These are phyloP conservation scores for Rhyacophila brunnea DNA, from an alignment of 1,140 invertebrate genomes.

Conservation along the genomic window DNA sequence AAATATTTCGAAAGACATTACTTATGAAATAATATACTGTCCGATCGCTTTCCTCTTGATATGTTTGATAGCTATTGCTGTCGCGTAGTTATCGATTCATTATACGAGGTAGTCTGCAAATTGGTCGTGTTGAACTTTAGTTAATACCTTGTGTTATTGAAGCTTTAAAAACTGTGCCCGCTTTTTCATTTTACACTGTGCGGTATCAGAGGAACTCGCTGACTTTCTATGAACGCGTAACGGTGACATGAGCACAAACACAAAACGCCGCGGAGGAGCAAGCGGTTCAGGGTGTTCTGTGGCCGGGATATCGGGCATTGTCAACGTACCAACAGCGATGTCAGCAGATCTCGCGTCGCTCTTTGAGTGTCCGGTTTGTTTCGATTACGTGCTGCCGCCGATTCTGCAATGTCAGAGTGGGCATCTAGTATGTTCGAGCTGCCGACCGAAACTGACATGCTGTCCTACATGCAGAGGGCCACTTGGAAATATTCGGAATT, in stretches of 20 bases:
- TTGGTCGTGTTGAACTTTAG: too few species aligned
- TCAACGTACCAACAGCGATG: constrained; percentile 57
- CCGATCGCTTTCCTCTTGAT: neutral
- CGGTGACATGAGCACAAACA: constrained; percentile 29
- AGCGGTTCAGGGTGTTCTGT: constrained; percentile 26
- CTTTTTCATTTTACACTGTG: neutral
- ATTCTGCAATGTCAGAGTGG: constrained; percentile 88
- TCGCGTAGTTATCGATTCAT: too few species aligned
- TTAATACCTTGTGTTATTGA: too few species aligned
- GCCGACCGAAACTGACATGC: constrained; percentile 92
- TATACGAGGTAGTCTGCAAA: too few species aligned
- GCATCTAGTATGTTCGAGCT: constrained; percentile 89
- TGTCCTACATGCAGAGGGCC: constrained; percentile 98
- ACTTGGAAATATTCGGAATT: constrained; percentile 94
- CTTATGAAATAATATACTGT: neutral
- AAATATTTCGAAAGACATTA: constrained; percentile 21
- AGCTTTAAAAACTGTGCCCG: too few species aligned
- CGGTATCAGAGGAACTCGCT: too few species aligned
- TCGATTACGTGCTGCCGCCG: constrained; percentile 98
- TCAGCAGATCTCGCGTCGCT: constrained; percentile 88
- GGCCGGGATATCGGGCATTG: constrained; percentile 45
- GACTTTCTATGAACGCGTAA: constrained; percentile 5
- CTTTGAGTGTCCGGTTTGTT: constrained; percentile 99
- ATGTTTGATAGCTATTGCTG: neutral
- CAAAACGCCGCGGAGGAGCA: constrained; percentile 23